Evolutionary conservation across 2,888 invertebrate species (phyloP).

Genomic region (Dicyrtoma fusca): DNA sequence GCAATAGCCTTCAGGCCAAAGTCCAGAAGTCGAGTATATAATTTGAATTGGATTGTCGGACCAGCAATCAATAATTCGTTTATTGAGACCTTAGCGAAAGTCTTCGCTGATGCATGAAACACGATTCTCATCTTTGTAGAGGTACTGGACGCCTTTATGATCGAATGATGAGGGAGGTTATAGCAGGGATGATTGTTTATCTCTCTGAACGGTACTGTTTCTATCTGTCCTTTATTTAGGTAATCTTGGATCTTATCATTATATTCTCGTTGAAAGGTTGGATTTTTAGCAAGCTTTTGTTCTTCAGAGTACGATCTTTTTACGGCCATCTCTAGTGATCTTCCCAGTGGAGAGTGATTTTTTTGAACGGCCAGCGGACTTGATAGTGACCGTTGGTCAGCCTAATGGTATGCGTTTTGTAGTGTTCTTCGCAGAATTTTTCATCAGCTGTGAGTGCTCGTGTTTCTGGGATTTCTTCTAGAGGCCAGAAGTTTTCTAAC

Average conservation of each 20-base stretch:
- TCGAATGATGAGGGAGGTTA: constrained; percentile 57
- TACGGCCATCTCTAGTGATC: too few species aligned
- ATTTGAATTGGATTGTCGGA: constrained; percentile 50
- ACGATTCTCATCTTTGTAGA: constrained; percentile 58
- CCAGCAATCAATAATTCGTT: constrained; percentile 57
- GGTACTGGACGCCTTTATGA: constrained; percentile 49
- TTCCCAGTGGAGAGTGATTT: too few species aligned
- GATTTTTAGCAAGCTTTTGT: too few species aligned
- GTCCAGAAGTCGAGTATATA: constrained; percentile 51
- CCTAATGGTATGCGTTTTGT: too few species aligned
- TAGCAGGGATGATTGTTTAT: constrained; percentile 34
- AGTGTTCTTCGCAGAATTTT: too few species aligned
- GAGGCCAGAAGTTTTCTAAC: too few species aligned
- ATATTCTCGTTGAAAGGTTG: too few species aligned
- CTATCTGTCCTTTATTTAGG: constrained; percentile 49
- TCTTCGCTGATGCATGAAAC: constrained; percentile 57
- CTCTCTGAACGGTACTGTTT: constrained; percentile 31
- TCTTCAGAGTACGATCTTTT: too few species aligned
- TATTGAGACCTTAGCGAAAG: constrained; percentile 51
- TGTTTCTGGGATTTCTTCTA: too few species aligned
- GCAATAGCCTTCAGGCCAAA: constrained; percentile 55
- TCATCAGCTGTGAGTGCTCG: too few species aligned
- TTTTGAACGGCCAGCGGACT: too few species aligned
- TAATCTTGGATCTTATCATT: constrained; percentile 45
- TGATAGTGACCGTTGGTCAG: too few species aligned